Conservation (phyloP, 2,113 vertebrate genomes). For the Silurus meridionalis region DNA sequence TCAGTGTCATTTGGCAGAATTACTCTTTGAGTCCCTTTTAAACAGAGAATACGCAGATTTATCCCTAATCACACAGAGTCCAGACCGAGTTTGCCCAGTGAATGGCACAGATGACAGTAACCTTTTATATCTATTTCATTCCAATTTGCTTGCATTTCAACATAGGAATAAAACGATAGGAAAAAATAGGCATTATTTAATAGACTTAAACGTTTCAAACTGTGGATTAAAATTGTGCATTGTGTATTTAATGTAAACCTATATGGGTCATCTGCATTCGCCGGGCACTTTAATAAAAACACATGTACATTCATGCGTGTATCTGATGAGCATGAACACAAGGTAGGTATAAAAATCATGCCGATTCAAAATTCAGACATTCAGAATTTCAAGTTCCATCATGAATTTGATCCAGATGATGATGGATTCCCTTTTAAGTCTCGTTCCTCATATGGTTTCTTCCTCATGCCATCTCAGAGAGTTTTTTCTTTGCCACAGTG, state of each 20-base stretch:
- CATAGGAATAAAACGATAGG: no score
- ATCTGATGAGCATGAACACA: background rate
- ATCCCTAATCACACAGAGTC: background rate
- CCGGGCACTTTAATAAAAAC: background rate
- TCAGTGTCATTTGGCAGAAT: background rate
- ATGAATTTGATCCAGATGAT: no score
- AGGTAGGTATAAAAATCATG: no score
- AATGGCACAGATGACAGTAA: background rate
- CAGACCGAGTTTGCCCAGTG: background rate
- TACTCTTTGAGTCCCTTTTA: background rate
- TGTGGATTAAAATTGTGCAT: background rate
- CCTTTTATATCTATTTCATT: background rate
- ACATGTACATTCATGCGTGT: background rate
- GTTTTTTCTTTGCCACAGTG: no score
- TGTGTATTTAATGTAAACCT: no score
- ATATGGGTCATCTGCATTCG: background rate
- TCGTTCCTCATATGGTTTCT: no score
- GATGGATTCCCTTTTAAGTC: no score
- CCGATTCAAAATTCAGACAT: no score
- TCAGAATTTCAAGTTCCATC: no score
- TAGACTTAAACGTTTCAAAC: background rate
- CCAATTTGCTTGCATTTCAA: background rate
- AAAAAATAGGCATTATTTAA: background rate
- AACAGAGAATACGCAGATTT: background rate
- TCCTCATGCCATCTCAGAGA: no score